Percentiles rank a stretch among this genome's conserved stretches.
phyloP scores from a whole-genome alignment of 2,113 vertebrate genomes.

The Eudyptes chrysolophus region DNA sequence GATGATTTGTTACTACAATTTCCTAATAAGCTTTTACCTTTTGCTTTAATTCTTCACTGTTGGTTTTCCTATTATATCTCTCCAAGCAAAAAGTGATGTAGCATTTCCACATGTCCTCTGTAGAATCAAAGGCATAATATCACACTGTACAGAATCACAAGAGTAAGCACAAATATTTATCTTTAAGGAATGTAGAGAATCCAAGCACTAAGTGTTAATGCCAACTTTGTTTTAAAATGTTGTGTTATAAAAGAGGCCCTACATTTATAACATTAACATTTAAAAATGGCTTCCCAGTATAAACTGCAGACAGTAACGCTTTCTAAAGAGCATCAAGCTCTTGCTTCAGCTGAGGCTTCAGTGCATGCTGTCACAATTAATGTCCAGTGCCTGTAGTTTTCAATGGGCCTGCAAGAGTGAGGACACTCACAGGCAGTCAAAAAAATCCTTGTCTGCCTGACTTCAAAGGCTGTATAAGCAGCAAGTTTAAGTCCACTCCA shows the following conservation, averaged over 20 bases:
- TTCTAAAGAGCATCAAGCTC: not conserved
- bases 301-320: not conserved
- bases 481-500: not conserved
- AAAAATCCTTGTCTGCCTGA: not conserved
- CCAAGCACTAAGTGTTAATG: not conserved
- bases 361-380: not conserved
- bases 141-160: not conserved
- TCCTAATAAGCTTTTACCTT: conserved; percentile 72
- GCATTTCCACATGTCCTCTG: conserved; percentile 91
- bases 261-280: not conserved
- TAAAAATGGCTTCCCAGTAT: not conserved
- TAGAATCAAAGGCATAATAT: conserved; percentile 4
- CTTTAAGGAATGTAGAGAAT: not conserved
- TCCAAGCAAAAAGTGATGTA: conserved; percentile 89
- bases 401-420: not conserved
- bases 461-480: not conserved
- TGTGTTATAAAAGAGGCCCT: not conserved
- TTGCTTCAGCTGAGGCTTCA: not conserved
- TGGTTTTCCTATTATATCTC: conserved; percentile 89
- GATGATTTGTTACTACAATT: not conserved
- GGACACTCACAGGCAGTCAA: not conserved
- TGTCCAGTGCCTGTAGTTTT: not conserved
- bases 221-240: not conserved
- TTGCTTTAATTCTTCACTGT: conserved; percentile 80
- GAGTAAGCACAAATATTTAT: not conserved